phyloP scores from a whole-genome alignment of 2,888 invertebrate genomes.

The Phasia obesa region DNA sequence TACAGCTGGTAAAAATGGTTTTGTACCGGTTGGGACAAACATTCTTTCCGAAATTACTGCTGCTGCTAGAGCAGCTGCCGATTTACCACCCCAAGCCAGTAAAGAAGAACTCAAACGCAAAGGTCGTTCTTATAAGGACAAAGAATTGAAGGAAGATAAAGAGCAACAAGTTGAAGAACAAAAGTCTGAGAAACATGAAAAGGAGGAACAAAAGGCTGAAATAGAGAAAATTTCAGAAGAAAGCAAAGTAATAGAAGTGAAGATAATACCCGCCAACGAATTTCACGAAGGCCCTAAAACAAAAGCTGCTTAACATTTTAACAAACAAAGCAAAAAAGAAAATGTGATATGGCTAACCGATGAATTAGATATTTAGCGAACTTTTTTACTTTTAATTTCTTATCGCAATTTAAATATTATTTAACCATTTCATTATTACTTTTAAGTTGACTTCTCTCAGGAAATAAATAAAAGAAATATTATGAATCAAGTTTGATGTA shows the following conservation, averaged over 20 bases:
- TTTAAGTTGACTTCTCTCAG: too few relatives aligned
- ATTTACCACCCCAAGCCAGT: slow-evolving; percentile 75
- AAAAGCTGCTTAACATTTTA: slow-evolving; percentile 16
- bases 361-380: slow-evolving; percentile 2
- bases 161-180: not conserved
- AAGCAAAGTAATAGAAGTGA: not conserved
- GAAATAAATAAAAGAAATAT: too few relatives aligned
- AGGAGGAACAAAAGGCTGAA: slow-evolving; percentile 1
- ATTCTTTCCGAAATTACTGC: slow-evolving; percentile 78
- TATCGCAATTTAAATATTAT: too few relatives aligned
- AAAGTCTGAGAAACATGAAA: not conserved
- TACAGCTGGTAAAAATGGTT: slow-evolving; percentile 81
- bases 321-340: not conserved
- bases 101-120: slow-evolving; percentile 53
- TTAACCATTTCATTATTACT: too few relatives aligned
- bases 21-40: slow-evolving; percentile 79
- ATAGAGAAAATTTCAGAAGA: slow-evolving; percentile 1
- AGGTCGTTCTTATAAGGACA: slow-evolving; percentile 51
- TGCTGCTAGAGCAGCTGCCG: slow-evolving; percentile 77
- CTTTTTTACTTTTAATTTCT: too few relatives aligned
- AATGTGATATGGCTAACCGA: slow-evolving; percentile 45
- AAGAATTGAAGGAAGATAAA: slow-evolving; percentile 18
- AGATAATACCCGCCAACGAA: not conserved
- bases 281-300: not conserved
- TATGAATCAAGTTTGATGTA: too few relatives aligned